Conservation (phyloP, 2,888 invertebrate species). For the Drosophila aldrichi region DNA sequence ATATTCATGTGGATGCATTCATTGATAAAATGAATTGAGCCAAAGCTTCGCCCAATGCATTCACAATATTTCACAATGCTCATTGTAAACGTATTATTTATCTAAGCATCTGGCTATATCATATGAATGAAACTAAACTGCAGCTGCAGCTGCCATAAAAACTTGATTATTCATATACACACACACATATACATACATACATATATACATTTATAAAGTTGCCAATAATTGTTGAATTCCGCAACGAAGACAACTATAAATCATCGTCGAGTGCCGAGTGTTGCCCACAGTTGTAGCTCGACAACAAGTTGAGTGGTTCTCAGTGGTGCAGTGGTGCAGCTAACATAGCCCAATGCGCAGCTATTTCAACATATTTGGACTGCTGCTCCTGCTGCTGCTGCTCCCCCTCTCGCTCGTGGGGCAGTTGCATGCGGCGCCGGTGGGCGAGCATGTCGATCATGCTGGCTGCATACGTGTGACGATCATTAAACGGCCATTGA, state of each 20-base stretch:
- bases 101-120: not conserved
- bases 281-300: slow-evolving; percentile 28
- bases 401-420: slow-evolving; percentile 7
- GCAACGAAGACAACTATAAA: slow-evolving; percentile 46
- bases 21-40: not conserved
- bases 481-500: slow-evolving; percentile 44
- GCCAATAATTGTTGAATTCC: slow-evolving; percentile 2
- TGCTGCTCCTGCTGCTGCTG: slow-evolving; percentile 16
- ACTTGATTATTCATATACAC: not conserved
- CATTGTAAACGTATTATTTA: not conserved
- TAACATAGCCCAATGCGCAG: slow-evolving; percentile 5
- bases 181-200: not conserved
- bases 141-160: not conserved
- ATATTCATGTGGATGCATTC: not conserved
- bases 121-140: slow-evolving; percentile 2
- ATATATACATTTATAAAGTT: not conserved
- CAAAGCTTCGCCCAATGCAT: not conserved
- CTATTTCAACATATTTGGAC: slow-evolving; percentile 6
- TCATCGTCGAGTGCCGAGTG: slow-evolving; percentile 1
- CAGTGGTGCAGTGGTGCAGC: slow-evolving; percentile 8
- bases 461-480: slow-evolving; percentile 68
- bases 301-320: slow-evolving; percentile 15
- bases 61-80: not conserved
- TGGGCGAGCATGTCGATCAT: slow-evolving; percentile 61
- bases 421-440: slow-evolving; percentile 28